Conservation (phyloP, 2,797 vertebrate species). For the Phalanger gymnotis region DNA sequence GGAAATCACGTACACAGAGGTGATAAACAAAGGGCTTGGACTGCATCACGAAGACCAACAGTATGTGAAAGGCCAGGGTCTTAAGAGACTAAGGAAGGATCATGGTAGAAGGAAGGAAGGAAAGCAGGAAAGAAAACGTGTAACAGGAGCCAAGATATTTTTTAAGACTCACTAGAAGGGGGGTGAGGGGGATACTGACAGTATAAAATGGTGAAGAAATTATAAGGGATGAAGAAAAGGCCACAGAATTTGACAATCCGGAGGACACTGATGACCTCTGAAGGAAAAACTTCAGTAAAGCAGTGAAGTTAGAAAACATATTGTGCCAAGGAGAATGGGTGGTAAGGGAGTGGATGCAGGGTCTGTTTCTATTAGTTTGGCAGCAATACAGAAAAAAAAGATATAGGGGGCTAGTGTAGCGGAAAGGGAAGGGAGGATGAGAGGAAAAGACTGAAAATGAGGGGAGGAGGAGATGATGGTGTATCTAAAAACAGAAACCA, state of each 20-base stretch:
- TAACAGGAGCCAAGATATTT: neutral
- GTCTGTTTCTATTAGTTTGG: neutral
- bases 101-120: neutral
- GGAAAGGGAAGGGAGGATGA: neutral
- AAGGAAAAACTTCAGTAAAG: neutral
- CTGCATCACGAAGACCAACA: constrained; percentile 7
- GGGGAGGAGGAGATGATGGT: neutral
- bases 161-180: neutral
- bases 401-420: neutral
- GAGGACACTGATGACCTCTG: neutral
- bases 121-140: neutral
- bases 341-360: neutral
- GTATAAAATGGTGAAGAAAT: neutral
- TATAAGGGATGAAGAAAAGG: neutral
- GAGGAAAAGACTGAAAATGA: neutral
- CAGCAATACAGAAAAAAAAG: neutral
- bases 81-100: neutral
- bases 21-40: constrained; percentile 26
- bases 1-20: neutral
- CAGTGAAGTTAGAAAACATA: neutral
- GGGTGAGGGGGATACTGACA: too few species aligned
- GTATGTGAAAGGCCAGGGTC: neutral
- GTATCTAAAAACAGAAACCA: neutral
- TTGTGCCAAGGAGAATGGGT: neutral
- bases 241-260: too few species aligned